Conservation (phyloP, 2,888 invertebrate species). For the Drosophila merina region DNA sequence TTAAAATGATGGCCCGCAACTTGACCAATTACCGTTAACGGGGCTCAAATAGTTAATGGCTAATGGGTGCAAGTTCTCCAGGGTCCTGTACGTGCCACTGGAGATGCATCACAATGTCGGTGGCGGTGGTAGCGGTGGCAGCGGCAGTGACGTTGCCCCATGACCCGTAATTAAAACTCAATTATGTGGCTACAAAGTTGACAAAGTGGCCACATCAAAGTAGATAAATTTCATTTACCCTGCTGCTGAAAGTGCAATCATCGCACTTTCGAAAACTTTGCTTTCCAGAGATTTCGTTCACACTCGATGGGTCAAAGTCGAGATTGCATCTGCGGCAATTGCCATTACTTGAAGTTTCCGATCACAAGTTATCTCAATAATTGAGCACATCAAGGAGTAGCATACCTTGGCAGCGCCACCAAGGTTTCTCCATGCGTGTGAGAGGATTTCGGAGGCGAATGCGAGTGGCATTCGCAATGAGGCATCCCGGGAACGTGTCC, state of each 20-base stretch:
- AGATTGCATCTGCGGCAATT: constrained; percentile 32
- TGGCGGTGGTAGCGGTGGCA: neutral
- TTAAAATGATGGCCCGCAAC: constrained; percentile 16
- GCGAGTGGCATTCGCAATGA: constrained; percentile 37
- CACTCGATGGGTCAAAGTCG: constrained; percentile 37
- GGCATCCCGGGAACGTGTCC: constrained; percentile 14
- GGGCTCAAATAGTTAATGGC: constrained; percentile 13
- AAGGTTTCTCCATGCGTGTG: constrained; percentile 22
- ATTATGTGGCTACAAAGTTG: constrained; percentile 65
- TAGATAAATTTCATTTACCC: constrained; percentile 41
- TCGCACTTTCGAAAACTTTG: constrained; percentile 31
- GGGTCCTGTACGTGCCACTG: constrained; percentile 50
- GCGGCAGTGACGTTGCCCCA: neutral
- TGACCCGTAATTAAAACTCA: constrained; percentile 60
- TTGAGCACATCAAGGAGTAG: constrained; percentile 21
- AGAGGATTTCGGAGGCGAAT: constrained; percentile 21
- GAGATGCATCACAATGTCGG: constrained; percentile 27
- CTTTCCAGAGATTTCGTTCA: constrained; percentile 5
- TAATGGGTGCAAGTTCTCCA: constrained; percentile 10
- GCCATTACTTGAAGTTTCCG: constrained; percentile 44
- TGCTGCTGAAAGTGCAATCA: constrained; percentile 38
- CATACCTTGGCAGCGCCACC: constrained; percentile 1
- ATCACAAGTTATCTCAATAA: constrained; percentile 41
- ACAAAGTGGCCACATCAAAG: constrained; percentile 38
- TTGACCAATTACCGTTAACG: constrained; percentile 61